These are phyloP conservation scores for Kryptolebias ocellatus DNA, from an alignment of 2,797 vertebrate genomes.

Conservation along the genomic window DNA sequence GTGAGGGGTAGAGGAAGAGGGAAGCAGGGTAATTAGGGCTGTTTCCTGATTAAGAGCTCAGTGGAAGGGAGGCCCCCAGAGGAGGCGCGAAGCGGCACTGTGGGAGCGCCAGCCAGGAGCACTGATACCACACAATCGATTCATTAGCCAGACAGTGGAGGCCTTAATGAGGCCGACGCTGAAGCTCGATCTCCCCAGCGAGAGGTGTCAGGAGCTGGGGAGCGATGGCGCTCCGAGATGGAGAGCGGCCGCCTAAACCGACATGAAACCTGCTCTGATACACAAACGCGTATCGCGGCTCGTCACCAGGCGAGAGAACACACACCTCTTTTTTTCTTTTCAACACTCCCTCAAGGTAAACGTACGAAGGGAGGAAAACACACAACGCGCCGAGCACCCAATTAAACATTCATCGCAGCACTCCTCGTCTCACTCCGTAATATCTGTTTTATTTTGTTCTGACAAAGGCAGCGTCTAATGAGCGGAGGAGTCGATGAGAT, in stretches of 20 bases:
- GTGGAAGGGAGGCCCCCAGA: conserved; percentile 74
- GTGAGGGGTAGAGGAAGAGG: conserved; percentile 38
- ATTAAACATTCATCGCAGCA: conserved; percentile 76
- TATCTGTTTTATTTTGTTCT: conserved; percentile 77
- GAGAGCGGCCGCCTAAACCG: conserved; percentile 43
- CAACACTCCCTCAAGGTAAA: conserved; percentile 48
- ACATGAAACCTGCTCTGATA: conserved; percentile 40
- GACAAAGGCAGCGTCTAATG: conserved; percentile 77
- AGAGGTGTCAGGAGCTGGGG: conserved; percentile 70
- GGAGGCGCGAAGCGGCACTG: conserved; percentile 67
- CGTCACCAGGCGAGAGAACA: conserved; percentile 20
- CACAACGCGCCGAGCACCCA: conserved; percentile 63
- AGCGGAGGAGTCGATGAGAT: conserved; percentile 69
- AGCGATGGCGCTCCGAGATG: conserved; percentile 48
- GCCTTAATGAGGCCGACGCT: conserved; percentile 78
- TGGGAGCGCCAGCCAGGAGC: conserved; percentile 77
- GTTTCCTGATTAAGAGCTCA: conserved; percentile 83
- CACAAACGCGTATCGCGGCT: conserved; percentile 21
- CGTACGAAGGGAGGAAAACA: conserved; percentile 42
- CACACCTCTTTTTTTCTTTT: conserved; percentile 15
- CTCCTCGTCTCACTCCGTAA: conserved; percentile 71
- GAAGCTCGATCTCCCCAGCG: conserved; percentile 64
- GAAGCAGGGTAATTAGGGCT: conserved; percentile 76
- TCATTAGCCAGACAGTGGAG: conserved; percentile 81
- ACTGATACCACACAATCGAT: conserved; percentile 84